phyloP scores from a whole-genome alignment of 2,888 invertebrate genomes.

The Heteropelma amictum region DNA sequence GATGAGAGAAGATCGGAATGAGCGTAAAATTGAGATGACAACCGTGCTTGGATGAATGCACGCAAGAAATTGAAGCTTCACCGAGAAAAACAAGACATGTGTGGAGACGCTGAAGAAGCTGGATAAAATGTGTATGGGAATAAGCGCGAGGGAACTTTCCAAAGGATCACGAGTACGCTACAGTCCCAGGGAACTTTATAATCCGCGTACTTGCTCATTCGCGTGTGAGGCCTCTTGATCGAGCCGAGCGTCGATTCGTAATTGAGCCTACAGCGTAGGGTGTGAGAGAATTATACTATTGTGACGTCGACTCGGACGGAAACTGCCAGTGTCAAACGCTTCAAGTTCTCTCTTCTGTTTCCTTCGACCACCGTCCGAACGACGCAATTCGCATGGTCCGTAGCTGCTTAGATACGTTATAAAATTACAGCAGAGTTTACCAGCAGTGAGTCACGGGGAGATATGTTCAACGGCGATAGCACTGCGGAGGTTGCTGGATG shows the following conservation, averaged over 20 bases:
- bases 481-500: conserved; percentile 28
- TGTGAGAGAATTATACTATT: conserved; percentile 46
- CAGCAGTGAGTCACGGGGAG: conserved; percentile 36
- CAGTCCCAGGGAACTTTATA: conserved; percentile 7
- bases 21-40: conserved; percentile 56
- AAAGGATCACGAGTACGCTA: conserved; percentile 12
- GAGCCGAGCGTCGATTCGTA: background rate
- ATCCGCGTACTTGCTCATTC: conserved; percentile 3
- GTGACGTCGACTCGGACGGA: conserved; percentile 10
- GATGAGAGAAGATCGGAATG: conserved; percentile 28
- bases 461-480: background rate
- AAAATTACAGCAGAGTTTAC: conserved; percentile 25
- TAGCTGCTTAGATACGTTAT: conserved; percentile 15
- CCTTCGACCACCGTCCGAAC: conserved; percentile 27
- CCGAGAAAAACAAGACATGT: conserved; percentile 14
- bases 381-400: background rate
- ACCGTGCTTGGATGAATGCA: conserved; percentile 39
- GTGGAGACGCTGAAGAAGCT: conserved; percentile 15
- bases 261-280: background rate
- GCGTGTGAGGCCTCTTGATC: background rate
- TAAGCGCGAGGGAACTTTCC: background rate
- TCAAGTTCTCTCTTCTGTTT: background rate
- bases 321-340: conserved; percentile 7
- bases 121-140: conserved; percentile 8
- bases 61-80: conserved; percentile 42